A percentile compares a stretch with the other conserved stretches of the same genome.
These are phyloP conservation scores for Ceratitis capitata DNA, from an alignment of 1,140 invertebrate species.

Conservation along the genomic window DNA sequence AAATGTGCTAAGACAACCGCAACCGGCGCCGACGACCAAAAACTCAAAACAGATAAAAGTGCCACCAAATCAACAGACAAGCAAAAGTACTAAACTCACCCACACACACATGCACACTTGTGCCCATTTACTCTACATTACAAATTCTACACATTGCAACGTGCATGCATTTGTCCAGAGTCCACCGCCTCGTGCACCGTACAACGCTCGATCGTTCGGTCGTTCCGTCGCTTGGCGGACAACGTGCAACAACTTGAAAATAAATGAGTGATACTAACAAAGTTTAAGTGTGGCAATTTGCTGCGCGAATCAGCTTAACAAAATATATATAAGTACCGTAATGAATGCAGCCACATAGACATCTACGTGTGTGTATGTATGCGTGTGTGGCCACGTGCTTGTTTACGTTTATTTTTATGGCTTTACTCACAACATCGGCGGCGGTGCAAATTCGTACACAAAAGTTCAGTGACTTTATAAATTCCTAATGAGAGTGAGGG, in stretches of 20 bases:
- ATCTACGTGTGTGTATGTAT: not conserved
- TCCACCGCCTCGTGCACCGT: too few relatives aligned
- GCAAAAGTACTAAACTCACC: not conserved
- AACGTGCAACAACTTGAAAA: slow-evolving; percentile 1
- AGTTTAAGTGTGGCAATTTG: slow-evolving; percentile 34
- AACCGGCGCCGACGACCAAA: not conserved
- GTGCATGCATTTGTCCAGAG: too few relatives aligned
- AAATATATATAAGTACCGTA: not conserved
- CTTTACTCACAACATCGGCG: not conserved
- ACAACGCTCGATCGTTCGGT: not conserved
- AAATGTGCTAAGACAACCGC: not conserved
- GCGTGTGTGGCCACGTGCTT: not conserved
- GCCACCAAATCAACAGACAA: not conserved
- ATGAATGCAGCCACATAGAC: not conserved
- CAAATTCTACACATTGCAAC: too few relatives aligned
- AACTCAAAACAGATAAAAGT: slow-evolving; percentile 6
- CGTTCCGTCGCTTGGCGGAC: not conserved
- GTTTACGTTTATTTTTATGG: slow-evolving; percentile 22
- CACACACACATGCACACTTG: not conserved
- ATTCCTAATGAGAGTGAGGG: not conserved
- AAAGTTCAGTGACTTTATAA: slow-evolving; percentile 32
- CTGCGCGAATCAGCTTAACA: slow-evolving; percentile 25
- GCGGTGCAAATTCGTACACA: not conserved
- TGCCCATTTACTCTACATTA: too few relatives aligned
- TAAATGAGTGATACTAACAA: slow-evolving; percentile 22